Conservation (phyloP, 2,113 vertebrate species). For the Leptobrachium leishanense region DNA sequence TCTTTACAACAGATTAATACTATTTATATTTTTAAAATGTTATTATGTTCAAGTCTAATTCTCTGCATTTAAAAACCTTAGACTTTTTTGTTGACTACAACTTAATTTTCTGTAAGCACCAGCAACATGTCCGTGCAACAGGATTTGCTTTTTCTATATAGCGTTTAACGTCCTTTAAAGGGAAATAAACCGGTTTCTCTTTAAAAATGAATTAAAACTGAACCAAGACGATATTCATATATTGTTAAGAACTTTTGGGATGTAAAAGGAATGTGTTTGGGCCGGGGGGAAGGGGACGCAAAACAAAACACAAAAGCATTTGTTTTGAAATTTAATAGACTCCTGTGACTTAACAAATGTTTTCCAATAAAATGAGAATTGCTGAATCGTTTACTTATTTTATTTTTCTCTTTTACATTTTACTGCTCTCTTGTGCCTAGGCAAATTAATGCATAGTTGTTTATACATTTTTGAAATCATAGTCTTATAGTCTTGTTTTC, state of each 20-base stretch:
- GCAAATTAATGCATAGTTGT: constrained; percentile 24
- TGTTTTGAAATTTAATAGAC: constrained; percentile 25
- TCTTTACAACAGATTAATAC: no score
- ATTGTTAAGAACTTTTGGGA: background rate
- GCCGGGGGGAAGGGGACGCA: no score
- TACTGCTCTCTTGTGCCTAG: constrained; percentile 31
- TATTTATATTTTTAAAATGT: no score
- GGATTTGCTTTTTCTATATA: constrained; percentile 11
- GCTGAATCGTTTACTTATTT: constrained; percentile 26
- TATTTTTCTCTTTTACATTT: background rate
- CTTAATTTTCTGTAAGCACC: no score
- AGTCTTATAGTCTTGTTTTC: constrained; percentile 9
- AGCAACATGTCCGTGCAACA: no score
- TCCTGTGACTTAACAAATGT: constrained; percentile 28
- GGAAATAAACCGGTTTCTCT: constrained; percentile 16
- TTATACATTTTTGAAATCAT: constrained; percentile 28
- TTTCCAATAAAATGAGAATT: constrained; percentile 31
- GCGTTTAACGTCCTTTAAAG: background rate
- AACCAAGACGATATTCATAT: background rate
- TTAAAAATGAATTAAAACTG: background rate
- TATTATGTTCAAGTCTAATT: no score
- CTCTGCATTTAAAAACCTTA: no score
- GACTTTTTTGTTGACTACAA: no score
- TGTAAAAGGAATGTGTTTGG: background rate
- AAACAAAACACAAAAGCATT: background rate